These are phyloP conservation scores for Osmerus mordax DNA, from an alignment of 2,113 vertebrate species.

Conservation along the genomic window DNA sequence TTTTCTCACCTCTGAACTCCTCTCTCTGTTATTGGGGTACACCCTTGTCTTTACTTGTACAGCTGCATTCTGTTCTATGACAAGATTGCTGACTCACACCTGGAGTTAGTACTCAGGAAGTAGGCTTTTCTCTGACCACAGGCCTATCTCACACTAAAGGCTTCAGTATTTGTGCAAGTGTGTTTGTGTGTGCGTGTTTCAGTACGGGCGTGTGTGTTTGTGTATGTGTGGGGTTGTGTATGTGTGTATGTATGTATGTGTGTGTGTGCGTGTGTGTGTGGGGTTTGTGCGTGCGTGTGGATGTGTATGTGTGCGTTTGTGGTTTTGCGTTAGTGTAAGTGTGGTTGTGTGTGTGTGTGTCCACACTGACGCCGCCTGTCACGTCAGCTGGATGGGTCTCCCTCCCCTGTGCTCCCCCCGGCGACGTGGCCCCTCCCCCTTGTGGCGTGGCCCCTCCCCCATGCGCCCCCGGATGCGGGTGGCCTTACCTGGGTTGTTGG, in stretches of 20 bases:
- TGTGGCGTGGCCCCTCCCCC: too few relatives aligned
- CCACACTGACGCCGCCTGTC: too few relatives aligned
- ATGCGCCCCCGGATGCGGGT: neutral
- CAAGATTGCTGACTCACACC: neutral
- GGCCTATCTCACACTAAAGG: neutral
- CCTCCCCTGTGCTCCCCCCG: too few relatives aligned
- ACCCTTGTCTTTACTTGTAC: neutral
- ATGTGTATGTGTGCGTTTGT: too few relatives aligned
- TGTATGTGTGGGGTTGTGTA: neutral
- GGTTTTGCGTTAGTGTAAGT: neutral
- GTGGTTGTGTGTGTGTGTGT: neutral
- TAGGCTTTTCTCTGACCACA: neutral
- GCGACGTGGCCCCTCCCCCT: too few relatives aligned
- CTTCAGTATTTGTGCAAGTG: neutral
- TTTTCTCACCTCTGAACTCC: too few relatives aligned
- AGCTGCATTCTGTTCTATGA: neutral
- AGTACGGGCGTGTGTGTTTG: too few relatives aligned
- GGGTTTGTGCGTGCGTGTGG: too few relatives aligned
- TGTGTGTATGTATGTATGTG: neutral
- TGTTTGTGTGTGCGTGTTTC: too few relatives aligned
- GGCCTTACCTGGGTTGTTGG: conserved; percentile 93
- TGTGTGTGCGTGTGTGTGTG: neutral
- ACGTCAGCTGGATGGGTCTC: too few relatives aligned
- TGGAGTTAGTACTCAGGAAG: neutral
- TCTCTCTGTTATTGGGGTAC: too few relatives aligned